A percentile compares a stretch with the other conserved stretches of the same genome.
These are phyloP conservation scores for Erpornis zantholeuca DNA, from an alignment of 2,113 vertebrate genomes.

Conservation along the genomic window DNA sequence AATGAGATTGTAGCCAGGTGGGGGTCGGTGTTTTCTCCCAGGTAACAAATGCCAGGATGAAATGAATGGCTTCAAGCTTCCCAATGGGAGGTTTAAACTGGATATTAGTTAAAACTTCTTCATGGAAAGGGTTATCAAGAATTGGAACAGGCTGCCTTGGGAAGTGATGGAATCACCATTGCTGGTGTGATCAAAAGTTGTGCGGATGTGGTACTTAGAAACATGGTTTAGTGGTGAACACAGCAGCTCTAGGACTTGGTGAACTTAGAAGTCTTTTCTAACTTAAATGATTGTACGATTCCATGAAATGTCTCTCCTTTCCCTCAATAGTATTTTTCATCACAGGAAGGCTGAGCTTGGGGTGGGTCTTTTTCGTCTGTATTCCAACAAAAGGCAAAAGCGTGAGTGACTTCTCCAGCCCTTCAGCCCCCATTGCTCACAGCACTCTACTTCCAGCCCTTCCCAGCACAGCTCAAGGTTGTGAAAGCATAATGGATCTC, in stretches of 20 bases:
- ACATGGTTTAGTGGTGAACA: background rate
- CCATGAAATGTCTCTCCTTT: background rate
- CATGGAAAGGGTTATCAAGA: background rate
- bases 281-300: background rate
- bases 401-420: background rate
- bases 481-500: slow-evolving; percentile 54
- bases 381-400: background rate
- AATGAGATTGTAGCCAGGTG: background rate
- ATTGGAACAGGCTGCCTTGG: background rate
- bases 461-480: slow-evolving; percentile 44
- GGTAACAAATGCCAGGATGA: background rate
- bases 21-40: background rate
- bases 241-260: background rate
- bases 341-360: background rate
- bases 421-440: background rate
- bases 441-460: background rate
- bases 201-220: too few relatives aligned
- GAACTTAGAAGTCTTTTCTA: background rate
- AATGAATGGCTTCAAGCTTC: background rate
- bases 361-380: background rate
- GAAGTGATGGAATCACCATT: background rate
- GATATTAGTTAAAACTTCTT: background rate
- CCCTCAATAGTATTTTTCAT: rapidly evolving
- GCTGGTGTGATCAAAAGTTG: background rate
- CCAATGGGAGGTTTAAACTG: background rate